These are phyloP conservation scores for Hylomyscus alleni DNA, from an alignment of 2,797 vertebrate species.

Conservation along the genomic window DNA sequence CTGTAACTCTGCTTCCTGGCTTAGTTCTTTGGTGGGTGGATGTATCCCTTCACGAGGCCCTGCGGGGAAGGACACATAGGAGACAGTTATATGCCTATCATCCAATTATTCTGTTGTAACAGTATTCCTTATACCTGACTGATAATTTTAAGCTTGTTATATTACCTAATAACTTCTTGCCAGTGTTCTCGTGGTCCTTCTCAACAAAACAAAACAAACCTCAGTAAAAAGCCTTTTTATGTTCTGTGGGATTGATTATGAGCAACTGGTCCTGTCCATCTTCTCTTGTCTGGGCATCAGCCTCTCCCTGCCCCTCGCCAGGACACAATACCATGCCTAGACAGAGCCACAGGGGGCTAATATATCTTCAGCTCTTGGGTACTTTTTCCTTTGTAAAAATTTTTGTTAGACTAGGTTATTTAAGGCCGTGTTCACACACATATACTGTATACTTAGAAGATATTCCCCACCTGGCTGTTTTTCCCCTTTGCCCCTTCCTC, in stretches of 20 bases:
- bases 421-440: neutral
- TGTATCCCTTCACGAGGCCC: neutral
- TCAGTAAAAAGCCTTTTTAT: neutral
- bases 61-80: neutral
- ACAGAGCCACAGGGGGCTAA: conserved; percentile 9
- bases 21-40: neutral
- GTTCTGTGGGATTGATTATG: neutral
- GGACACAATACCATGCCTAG: neutral
- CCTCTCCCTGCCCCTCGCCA: neutral
- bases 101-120: neutral
- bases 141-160: neutral
- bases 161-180: neutral
- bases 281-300: neutral
- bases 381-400: neutral
- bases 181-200: neutral
- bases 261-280: neutral
- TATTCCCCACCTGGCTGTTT: neutral
- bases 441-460: neutral
- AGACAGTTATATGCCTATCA: neutral
- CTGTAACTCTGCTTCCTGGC: neutral
- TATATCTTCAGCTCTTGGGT: neutral
- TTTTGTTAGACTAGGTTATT: neutral
- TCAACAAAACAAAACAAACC: neutral
- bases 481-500: neutral
- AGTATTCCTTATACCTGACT: neutral